Conservation (phyloP, 1,140 invertebrate genomes). For the Caenorhabditis inopinata region DNA sequence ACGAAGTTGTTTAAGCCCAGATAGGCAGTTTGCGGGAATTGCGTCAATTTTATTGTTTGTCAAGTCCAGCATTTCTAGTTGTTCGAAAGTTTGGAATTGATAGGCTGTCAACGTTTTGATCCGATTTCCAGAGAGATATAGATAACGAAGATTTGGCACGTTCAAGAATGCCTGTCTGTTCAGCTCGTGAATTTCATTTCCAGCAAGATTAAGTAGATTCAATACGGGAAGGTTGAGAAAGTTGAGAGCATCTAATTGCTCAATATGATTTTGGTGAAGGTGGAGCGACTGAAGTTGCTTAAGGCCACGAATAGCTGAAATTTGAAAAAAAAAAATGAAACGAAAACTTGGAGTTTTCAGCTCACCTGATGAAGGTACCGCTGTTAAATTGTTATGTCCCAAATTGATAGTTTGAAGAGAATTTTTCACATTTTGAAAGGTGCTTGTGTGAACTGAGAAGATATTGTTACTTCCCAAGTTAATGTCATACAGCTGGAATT, state of each 20-base stretch:
- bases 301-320: conserved; percentile 63
- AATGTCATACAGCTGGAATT: conserved; percentile 62
- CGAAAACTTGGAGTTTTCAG: neutral
- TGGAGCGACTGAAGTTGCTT: conserved; percentile 62
- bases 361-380: conserved; percentile 63
- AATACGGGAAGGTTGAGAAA: conserved; percentile 64
- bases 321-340: neutral
- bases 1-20: conserved; percentile 53
- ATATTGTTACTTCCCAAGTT: conserved; percentile 64
- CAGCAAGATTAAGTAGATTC: conserved; percentile 61
- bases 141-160: conserved; percentile 61
- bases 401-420: conserved; percentile 64
- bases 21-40: conserved; percentile 54
- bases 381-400: conserved; percentile 58
- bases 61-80: conserved; percentile 64
- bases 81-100: conserved; percentile 60
- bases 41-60: conserved; percentile 56
- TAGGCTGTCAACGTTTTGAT: conserved; percentile 50
- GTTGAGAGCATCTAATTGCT: conserved; percentile 54
- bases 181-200: conserved; percentile 56
- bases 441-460: conserved; percentile 56
- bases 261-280: conserved; percentile 60
- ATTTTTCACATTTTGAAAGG: conserved; percentile 63
- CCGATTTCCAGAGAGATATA: conserved; percentile 62
- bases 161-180: conserved; percentile 65